A percentile compares a stretch with the other conserved stretches of the same genome.
Conservation (phyloP, 2,113 vertebrate genomes). For the Micromys minutus region DNA sequence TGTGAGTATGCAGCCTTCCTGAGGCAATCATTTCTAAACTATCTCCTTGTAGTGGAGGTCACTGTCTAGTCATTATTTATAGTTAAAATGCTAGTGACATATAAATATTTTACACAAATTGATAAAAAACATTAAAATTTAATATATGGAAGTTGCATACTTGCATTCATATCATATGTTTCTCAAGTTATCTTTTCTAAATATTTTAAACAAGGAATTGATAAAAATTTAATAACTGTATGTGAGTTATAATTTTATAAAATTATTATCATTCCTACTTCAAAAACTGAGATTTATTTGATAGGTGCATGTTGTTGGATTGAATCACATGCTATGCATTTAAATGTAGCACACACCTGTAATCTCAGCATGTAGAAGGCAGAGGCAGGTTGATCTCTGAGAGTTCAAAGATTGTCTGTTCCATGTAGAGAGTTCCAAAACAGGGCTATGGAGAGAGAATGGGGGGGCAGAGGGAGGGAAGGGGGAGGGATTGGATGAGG, state of each 20-base stretch:
- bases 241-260: background rate
- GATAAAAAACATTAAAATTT: constrained; percentile 22
- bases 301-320: background rate
- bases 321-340: background rate
- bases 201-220: constrained; percentile 18
- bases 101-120: background rate
- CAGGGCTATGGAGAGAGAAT: background rate
- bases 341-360: background rate
- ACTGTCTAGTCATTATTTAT: background rate
- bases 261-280: background rate
- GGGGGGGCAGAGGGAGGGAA: too few species aligned
- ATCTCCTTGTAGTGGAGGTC: background rate
- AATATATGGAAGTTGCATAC: background rate
- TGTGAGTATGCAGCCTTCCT: background rate
- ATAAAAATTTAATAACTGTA: background rate
- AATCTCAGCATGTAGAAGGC: background rate
- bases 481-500: too few species aligned
- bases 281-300: background rate
- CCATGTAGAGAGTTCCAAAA: background rate
- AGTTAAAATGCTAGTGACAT: background rate
- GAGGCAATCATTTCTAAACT: background rate
- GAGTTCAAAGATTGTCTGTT: background rate
- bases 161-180: background rate
- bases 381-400: background rate
- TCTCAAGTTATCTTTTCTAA: background rate